phyloP scores from a whole-genome alignment of 2,888 invertebrate species.

The Rotaria magnacalcarata region DNA sequence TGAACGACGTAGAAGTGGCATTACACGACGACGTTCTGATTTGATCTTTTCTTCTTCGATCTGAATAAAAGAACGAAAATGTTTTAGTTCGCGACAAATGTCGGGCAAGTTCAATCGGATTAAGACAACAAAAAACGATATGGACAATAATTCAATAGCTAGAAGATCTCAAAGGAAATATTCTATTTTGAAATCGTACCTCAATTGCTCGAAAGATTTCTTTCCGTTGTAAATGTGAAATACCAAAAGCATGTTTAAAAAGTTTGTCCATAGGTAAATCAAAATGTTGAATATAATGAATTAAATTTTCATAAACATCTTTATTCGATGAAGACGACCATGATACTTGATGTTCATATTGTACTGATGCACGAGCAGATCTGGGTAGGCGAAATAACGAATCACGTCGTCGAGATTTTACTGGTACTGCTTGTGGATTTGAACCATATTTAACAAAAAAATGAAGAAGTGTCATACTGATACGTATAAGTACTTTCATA shows the following conservation, averaged over 20 bases:
- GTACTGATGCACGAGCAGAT: background rate
- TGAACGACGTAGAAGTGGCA: background rate
- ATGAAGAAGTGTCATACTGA: conserved; percentile 37
- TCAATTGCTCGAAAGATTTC: conserved; percentile 17
- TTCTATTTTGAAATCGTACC: background rate
- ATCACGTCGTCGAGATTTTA: background rate
- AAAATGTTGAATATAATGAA: background rate
- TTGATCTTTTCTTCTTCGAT: conserved; percentile 14
- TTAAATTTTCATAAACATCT: background rate
- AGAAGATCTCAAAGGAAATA: too few relatives aligned
- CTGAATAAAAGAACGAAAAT: background rate
- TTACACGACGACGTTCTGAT: background rate
- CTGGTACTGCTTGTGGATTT: background rate
- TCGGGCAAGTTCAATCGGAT: too few relatives aligned
- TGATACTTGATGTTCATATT: background rate
- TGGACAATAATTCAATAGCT: too few relatives aligned
- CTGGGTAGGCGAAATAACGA: background rate
- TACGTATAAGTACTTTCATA: conserved; percentile 40
- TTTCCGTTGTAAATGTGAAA: conserved; percentile 30
- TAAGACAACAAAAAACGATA: too few relatives aligned
- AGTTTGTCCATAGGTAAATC: background rate
- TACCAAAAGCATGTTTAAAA: conserved; percentile 21
- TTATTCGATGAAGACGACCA: background rate
- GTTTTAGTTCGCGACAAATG: too few relatives aligned
- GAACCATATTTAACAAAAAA: conserved; percentile 30